Conservation (phyloP, 2,113 vertebrate species). For the Leptobrachium leishanense region DNA sequence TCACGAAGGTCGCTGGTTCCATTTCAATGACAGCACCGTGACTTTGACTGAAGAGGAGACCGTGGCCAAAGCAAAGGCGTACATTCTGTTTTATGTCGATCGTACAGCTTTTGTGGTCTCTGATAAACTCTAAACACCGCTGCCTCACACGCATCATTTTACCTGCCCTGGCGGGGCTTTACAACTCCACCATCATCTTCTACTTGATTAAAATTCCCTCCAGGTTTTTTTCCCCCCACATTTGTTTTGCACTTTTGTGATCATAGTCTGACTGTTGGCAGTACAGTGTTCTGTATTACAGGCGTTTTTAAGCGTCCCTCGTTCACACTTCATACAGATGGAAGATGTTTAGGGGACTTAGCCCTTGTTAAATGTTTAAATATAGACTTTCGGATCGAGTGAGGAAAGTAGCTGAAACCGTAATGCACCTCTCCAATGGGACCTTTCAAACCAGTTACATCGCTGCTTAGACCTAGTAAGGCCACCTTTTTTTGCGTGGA, state of each 20-base stretch:
- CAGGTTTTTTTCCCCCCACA: conserved; percentile 30
- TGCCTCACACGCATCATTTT: conserved; percentile 30
- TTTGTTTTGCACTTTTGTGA: not conserved
- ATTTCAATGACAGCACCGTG: conserved; percentile 98
- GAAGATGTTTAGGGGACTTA: not conserved
- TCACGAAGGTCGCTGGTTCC: conserved; percentile 90
- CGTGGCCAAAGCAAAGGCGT: conserved; percentile 93
- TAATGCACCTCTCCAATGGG: too few relatives aligned
- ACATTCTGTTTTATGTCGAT: conserved; percentile 95
- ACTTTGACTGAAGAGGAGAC: conserved; percentile 87
- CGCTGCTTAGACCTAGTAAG: too few relatives aligned
- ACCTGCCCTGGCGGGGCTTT: conserved; percentile 61
- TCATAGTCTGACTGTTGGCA: conserved; percentile 5
- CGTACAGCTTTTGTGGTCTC: conserved; percentile 69
- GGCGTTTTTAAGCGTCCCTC: not conserved
- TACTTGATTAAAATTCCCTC: conserved; percentile 36
- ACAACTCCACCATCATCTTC: conserved; percentile 12
- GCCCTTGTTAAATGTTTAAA: not conserved
- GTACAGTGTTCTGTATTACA: conserved; percentile 23
- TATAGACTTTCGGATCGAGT: too few relatives aligned
- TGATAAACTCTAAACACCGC: conserved; percentile 76
- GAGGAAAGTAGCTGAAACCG: too few relatives aligned
- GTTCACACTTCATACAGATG: not conserved
- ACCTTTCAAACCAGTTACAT: too few relatives aligned
- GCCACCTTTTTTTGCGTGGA: too few relatives aligned